A percentile compares a stretch with the other conserved stretches of the same genome.
Evolutionary conservation across 1,140 invertebrate species (phyloP).

Genomic region (Nebria ingens): DNA sequence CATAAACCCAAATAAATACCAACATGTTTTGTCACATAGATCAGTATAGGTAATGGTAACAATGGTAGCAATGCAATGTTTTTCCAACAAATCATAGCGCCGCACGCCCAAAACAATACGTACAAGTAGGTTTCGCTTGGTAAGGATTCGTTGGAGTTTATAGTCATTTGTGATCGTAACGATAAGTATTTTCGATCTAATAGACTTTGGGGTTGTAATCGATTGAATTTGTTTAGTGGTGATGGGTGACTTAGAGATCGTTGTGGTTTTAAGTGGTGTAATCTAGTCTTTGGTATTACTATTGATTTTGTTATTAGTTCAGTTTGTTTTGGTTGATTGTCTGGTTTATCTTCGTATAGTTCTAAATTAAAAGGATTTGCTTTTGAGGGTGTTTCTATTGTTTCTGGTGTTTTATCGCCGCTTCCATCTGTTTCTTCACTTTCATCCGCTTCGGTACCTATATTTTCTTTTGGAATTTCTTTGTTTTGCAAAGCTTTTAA

Average conservation of each 20-base stretch:
- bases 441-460: constrained; percentile 13
- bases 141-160: not conserved
- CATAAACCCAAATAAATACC: constrained; percentile 41
- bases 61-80: constrained; percentile 59
- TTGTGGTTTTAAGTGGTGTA: not conserved
- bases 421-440: constrained; percentile 16
- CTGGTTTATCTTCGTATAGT: constrained; percentile 23
- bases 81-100: constrained; percentile 58
- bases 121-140: constrained; percentile 46
- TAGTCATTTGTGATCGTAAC: not conserved
- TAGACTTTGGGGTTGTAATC: not conserved
- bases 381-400: constrained; percentile 17
- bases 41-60: constrained; percentile 51
- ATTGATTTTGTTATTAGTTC: not conserved
- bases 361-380: constrained; percentile 23
- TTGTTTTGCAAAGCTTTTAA: constrained; percentile 29
- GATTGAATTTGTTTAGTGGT: not conserved
- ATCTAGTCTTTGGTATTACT: not conserved
- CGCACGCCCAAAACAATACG: constrained; percentile 54
- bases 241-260: constrained; percentile 2
- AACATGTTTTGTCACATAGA: constrained; percentile 49
- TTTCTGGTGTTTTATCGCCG: constrained; percentile 15
- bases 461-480: constrained; percentile 6
- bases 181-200: not conserved
- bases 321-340: constrained; percentile 15